These are phyloP conservation scores for Pegoplata infirma DNA, from an alignment of 2,888 invertebrate genomes.

Conservation along the genomic window DNA sequence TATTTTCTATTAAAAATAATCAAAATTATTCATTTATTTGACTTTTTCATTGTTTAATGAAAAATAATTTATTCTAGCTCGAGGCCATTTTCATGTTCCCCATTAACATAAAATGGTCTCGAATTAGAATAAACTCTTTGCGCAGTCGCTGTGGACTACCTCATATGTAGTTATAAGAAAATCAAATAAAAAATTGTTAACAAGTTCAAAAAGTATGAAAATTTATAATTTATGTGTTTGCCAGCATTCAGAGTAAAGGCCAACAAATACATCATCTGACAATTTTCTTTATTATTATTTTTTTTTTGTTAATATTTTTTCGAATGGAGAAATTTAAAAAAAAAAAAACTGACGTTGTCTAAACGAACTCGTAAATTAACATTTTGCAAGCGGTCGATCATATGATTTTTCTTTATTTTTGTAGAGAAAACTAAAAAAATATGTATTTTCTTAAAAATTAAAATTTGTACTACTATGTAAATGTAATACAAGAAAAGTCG, in stretches of 20 bases:
- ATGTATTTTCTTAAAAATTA: constrained; percentile 19
- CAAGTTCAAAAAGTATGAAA: constrained; percentile 34
- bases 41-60: too few species aligned
- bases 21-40: too few species aligned
- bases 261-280: constrained; percentile 49
- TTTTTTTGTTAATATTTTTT: too few species aligned
- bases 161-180: too few species aligned
- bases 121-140: too few species aligned
- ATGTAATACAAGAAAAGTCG: constrained; percentile 67
- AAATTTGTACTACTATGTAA: not conserved
- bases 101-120: too few species aligned
- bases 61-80: too few species aligned
- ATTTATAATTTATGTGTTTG: constrained; percentile 50
- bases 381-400: constrained; percentile 40
- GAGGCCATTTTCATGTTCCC: too few species aligned
- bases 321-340: constrained; percentile 36
- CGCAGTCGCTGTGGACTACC: too few species aligned
- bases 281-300: constrained; percentile 18
- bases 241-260: constrained; percentile 32
- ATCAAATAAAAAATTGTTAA: constrained; percentile 35
- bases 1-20: too few species aligned
- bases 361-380: constrained; percentile 51
- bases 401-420: not conserved
- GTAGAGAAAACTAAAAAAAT: constrained; percentile 14
- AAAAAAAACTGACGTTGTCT: constrained; percentile 34